Percentiles rank a stretch among this genome's conserved stretches.
phyloP scores from a whole-genome alignment of 2,888 invertebrate genomes.

The Himalopsyche japonica region DNA sequence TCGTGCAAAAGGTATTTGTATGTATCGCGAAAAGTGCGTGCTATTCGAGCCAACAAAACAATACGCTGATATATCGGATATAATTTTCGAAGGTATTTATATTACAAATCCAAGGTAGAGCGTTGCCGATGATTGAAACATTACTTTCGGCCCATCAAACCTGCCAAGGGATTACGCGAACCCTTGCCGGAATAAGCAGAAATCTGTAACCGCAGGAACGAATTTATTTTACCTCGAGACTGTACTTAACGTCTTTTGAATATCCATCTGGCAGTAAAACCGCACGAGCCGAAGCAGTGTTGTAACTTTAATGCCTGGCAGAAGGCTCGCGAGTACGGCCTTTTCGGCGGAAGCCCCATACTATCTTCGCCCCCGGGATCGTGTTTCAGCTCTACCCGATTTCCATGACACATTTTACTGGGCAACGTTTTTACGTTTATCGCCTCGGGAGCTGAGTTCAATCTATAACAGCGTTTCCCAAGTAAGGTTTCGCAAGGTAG shows the following conservation, averaged over 20 bases:
- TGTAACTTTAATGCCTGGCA: background rate
- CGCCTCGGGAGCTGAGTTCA: background rate
- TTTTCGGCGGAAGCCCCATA: background rate
- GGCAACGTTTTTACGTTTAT: slow-evolving; percentile 27
- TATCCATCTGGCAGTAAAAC: slow-evolving; percentile 30
- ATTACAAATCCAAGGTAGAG: background rate
- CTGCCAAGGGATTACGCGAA: slow-evolving; percentile 2
- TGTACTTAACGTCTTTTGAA: slow-evolving; percentile 34
- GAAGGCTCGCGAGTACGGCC: background rate
- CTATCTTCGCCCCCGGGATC: slow-evolving; percentile 15
- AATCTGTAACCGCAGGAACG: slow-evolving; percentile 16
- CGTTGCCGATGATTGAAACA: slow-evolving; percentile 23
- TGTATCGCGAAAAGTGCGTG: background rate
- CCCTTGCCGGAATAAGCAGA: slow-evolving; percentile 20
- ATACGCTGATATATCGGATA: background rate
- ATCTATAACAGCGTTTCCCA: background rate
- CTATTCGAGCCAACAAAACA: background rate
- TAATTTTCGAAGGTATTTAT: background rate
- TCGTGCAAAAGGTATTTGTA: background rate
- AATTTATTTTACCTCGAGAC: slow-evolving; percentile 24
- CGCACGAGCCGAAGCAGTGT: slow-evolving; percentile 7
- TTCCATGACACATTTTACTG: slow-evolving; percentile 30
- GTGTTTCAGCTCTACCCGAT: slow-evolving; percentile 28
- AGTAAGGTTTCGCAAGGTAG: background rate
- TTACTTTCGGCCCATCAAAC: slow-evolving; percentile 20